Conservation (phyloP, 2,888 invertebrate genomes). For the Oscheius onirici region DNA sequence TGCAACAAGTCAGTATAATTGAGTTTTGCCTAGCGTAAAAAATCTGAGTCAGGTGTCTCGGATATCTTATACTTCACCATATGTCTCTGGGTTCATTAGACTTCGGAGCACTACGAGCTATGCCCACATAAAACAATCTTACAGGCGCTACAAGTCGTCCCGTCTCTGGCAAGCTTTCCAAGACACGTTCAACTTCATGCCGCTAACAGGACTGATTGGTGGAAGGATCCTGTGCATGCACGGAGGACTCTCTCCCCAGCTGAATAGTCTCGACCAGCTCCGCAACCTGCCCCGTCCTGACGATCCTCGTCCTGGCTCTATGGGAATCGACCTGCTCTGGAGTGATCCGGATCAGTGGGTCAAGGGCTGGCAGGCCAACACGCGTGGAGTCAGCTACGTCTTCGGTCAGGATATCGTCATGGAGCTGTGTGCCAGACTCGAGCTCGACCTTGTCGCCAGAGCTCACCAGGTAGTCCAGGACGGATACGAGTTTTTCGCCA, state of each 20-base stretch:
- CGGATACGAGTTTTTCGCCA: conserved; percentile 50
- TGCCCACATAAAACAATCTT: no score
- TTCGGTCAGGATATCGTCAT: conserved; percentile 76
- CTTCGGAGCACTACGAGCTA: no score
- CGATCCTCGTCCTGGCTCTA: conserved; percentile 56
- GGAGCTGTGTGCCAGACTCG: conserved; percentile 74
- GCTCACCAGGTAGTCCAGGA: conserved; percentile 62
- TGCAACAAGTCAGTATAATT: no score
- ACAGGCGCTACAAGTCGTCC: conserved; percentile 56
- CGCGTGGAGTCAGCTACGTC: conserved; percentile 75
- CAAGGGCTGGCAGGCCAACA: conserved; percentile 60
- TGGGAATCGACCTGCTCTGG: conserved; percentile 51
- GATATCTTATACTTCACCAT: no score
- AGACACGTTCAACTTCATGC: conserved; percentile 61
- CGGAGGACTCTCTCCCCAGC: conserved; percentile 57
- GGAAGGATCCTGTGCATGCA: conserved; percentile 55
- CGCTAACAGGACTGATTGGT: conserved; percentile 51
- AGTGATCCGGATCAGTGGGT: conserved; percentile 58
- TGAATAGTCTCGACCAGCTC: conserved; percentile 53
- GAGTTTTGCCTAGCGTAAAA: no score
- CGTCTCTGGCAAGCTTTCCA: conserved; percentile 47
- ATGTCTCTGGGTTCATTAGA: no score
- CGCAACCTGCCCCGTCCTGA: conserved; percentile 53
- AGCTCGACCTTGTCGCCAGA: conserved; percentile 71
- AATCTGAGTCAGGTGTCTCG: no score